Conservation (phyloP, 2,888 invertebrate species). For the Myopa testacea region DNA sequence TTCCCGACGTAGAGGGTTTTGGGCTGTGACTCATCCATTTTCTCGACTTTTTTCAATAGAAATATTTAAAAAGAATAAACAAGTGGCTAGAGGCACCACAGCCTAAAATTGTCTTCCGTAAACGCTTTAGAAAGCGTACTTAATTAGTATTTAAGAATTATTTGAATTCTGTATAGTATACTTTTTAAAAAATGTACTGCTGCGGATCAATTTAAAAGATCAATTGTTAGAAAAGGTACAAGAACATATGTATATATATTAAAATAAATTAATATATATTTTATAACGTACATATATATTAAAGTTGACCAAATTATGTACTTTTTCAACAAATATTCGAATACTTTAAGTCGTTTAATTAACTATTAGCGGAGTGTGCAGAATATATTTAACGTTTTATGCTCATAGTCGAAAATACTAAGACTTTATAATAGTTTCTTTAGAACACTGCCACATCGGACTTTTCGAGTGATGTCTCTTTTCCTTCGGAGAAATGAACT, state of each 20-base stretch:
- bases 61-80: neutral
- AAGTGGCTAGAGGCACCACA: neutral
- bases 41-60: conserved; percentile 32
- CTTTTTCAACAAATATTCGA: conserved; percentile 44
- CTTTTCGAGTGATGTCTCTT: neutral
- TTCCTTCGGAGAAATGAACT: neutral
- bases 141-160: neutral
- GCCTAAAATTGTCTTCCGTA: neutral
- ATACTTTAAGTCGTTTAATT: conserved; percentile 40
- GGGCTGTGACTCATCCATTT: conserved; percentile 92
- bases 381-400: neutral
- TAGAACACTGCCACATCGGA: neutral
- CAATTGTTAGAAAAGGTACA: conserved; percentile 28
- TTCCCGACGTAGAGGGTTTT: conserved; percentile 98
- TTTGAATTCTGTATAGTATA: neutral
- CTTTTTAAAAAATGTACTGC: conserved; percentile 21
- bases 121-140: conserved; percentile 13
- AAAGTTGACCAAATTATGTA: conserved; percentile 24
- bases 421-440: neutral
- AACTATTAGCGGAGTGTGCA: neutral
- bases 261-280: conserved; percentile 49
- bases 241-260: conserved; percentile 40
- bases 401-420: conserved; percentile 8
- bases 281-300: conserved; percentile 31
- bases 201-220: conserved; percentile 19